These are phyloP conservation scores for Empis livida DNA, from an alignment of 2,888 invertebrate species.

Conservation along the genomic window DNA sequence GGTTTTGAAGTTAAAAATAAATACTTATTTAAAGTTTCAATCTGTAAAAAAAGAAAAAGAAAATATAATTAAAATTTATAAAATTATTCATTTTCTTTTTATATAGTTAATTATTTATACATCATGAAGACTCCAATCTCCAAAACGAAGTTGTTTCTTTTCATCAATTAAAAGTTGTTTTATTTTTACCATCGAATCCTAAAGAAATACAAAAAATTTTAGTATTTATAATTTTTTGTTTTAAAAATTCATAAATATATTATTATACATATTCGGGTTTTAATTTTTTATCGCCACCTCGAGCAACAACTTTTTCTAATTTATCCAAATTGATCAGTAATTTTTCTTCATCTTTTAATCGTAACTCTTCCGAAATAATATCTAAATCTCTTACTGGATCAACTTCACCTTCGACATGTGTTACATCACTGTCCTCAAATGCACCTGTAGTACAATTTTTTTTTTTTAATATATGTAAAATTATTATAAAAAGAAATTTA, in stretches of 20 bases:
- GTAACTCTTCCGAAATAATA: slow-evolving; percentile 89
- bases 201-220: slow-evolving; percentile 23
- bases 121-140: slow-evolving; percentile 86
- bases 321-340: slow-evolving; percentile 72
- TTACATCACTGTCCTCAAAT: slow-evolving; percentile 95
- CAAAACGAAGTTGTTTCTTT: slow-evolving; percentile 85
- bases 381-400: slow-evolving; percentile 94
- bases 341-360: slow-evolving; percentile 88
- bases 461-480: background rate
- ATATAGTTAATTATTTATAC: slow-evolving; percentile 37
- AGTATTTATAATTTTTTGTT: background rate
- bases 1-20: slow-evolving; percentile 96
- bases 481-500: background rate
- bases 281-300: slow-evolving; percentile 85
- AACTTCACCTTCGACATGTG: slow-evolving; percentile 97
- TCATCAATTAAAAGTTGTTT: slow-evolving; percentile 73
- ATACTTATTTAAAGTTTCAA: slow-evolving; percentile 91
- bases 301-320: slow-evolving; percentile 65
- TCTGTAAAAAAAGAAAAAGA: slow-evolving; percentile 48
- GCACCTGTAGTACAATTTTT: slow-evolving; percentile 50
- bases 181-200: slow-evolving; percentile 80
- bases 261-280: slow-evolving; percentile 85
- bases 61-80: slow-evolving; percentile 15
- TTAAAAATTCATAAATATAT: background rate
- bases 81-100: background rate